Percentiles rank a stretch among this genome's conserved stretches.
Conservation (phyloP, 1,140 invertebrate species). For the Mizuhopecten yessoensis region DNA sequence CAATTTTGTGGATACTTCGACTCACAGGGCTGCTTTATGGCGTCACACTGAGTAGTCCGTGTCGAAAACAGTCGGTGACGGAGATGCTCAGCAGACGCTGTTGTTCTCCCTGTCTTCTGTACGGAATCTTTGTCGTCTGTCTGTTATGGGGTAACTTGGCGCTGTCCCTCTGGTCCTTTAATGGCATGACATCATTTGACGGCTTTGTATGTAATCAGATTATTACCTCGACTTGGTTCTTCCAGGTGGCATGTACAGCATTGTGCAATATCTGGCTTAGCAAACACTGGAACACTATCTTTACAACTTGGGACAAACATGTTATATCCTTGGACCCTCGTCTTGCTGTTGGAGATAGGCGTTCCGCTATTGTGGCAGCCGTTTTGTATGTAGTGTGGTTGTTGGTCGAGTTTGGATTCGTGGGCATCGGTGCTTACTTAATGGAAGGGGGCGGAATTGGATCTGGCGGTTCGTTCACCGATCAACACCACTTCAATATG, state of each 20-base stretch:
- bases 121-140: constrained; percentile 51
- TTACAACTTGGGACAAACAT: constrained; percentile 49
- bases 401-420: constrained; percentile 54
- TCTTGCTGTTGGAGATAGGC: neutral
- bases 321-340: constrained; percentile 44
- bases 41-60: neutral
- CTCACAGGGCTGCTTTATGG: constrained; percentile 49
- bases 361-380: constrained; percentile 40
- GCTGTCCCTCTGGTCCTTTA: constrained; percentile 46
- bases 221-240: constrained; percentile 58
- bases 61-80: neutral
- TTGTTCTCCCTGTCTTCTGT: constrained; percentile 35
- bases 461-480: neutral
- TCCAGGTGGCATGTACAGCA: constrained; percentile 54
- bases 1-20: constrained; percentile 58
- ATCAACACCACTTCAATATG: constrained; percentile 37
- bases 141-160: constrained; percentile 59
- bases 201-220: constrained; percentile 63
- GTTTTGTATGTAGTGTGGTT: constrained; percentile 59
- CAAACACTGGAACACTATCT: constrained; percentile 49
- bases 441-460: neutral
- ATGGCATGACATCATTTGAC: constrained; percentile 53
- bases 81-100: neutral
- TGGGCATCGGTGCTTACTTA: constrained; percentile 55
- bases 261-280: constrained; percentile 50